Base-by-base conservation (phyloP, 2,113 vertebrate genomes). In the Istiophorus platypterus region DNA sequence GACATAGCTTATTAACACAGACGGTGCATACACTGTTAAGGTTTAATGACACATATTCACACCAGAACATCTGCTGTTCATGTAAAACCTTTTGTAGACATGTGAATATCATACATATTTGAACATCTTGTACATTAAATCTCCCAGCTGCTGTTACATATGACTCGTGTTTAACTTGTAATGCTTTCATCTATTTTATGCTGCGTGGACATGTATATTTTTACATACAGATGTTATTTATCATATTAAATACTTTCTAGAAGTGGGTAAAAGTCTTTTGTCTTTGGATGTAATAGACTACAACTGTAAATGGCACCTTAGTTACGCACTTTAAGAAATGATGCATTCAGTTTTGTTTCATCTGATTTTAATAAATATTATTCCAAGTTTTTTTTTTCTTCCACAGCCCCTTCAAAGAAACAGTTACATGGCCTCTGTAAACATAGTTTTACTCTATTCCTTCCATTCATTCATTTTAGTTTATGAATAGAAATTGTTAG, bases 1-100 rank as follows among this genome's bases (percentile, higher is more conserved):
- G 4, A 64, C 62, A 54, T 22, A 42, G 27, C 47, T 69, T 15
- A 68, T 87, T 67, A 52, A 57, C n/a, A 56, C 29, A 18, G 29
- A 13, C 26, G 51, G 41, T 63, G 59, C 41, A 45, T 27, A n/a
- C n/a, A 59, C 62, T n/a, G 29, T 49, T 31, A 9, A 15, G 61
- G 20, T 59, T 42, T 63, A 27, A 47, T 67, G 39, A 41, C 39
- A 68, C 37, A 6, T 64, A 68, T 54, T 39, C 27, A 31, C 37
- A 11, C 13, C 45, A 56, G 17, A 54, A n/a, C 31, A n/a, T 69
- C 15, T 59, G 20, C 64, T 69, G 8, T 37, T 41, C 22, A 65
- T 37, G 18, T 49, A 20, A 41, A 14, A 5, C 72, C 62, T 27
- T 72, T 12, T 52, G 72, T 14, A 67, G 20, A 49, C 29, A 62